Conservation (phyloP, 2,113 vertebrate genomes). For the Bubalus kerabau region DNA sequence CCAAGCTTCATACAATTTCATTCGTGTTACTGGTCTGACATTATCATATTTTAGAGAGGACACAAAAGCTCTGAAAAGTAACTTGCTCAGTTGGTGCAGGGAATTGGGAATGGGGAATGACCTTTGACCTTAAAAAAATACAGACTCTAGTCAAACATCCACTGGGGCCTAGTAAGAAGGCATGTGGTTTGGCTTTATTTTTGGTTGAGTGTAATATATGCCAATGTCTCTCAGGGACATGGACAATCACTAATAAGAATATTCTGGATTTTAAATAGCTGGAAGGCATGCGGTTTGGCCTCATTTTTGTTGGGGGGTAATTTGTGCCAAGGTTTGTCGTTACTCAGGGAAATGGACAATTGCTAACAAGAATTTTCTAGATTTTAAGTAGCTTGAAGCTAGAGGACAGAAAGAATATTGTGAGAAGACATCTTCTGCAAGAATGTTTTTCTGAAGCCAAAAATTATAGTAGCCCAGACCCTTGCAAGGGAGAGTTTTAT, state of each 20-base stretch:
- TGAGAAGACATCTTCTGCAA: neutral
- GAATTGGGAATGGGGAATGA: neutral
- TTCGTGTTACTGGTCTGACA: neutral
- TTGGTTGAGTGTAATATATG: neutral
- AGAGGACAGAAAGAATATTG: neutral
- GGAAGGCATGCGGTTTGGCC: neutral
- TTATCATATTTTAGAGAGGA: neutral
- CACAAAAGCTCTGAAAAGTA: neutral
- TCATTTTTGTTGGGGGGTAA: neutral
- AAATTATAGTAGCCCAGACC: conserved; percentile 24
- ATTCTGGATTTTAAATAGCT: conserved; percentile 36
- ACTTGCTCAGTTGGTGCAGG: neutral
- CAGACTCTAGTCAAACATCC: conserved; percentile 53
- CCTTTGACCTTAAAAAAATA: conserved; percentile 61
- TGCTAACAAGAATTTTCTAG: conserved; percentile 9
- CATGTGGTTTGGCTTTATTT: conserved; percentile 21
- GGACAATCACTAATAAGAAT: conserved; percentile 15
- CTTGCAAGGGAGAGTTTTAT: neutral
- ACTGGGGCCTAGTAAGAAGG: conserved; percentile 36
- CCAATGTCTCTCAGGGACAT: conserved; percentile 52
- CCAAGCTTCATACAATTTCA: neutral
- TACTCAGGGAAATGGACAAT: conserved; percentile 38
- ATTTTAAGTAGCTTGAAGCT: conserved; percentile 38
- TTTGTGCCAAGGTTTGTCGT: conserved; percentile 28
- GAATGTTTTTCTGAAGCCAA: conserved; percentile 48